These are phyloP conservation scores for Indicator maculatus DNA, from an alignment of 2,113 vertebrate genomes.

Conservation along the genomic window DNA sequence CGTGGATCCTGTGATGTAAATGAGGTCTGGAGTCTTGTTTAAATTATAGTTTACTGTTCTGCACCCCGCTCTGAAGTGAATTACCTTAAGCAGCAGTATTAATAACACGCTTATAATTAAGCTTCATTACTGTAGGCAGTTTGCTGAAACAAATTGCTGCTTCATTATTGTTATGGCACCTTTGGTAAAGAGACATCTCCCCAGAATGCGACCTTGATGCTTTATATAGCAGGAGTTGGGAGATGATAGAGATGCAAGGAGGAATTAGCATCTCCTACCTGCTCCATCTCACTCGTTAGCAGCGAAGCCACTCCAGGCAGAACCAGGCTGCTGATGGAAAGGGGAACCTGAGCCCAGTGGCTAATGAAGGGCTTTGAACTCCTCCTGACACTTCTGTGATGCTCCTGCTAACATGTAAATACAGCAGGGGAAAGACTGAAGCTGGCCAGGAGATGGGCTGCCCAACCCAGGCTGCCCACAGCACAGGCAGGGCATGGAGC, in stretches of 20 bases:
- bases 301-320: slow-evolving; percentile 76
- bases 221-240: slow-evolving; percentile 82
- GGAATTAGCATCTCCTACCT: slow-evolving; percentile 83
- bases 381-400: slow-evolving; percentile 75
- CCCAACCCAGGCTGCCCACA: background rate
- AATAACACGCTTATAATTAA: slow-evolving; percentile 88
- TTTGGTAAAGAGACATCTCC: slow-evolving; percentile 87
- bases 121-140: slow-evolving; percentile 88
- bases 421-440: background rate
- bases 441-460: background rate
- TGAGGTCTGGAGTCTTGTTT: slow-evolving; percentile 85
- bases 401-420: slow-evolving; percentile 64
- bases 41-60: slow-evolving; percentile 88
- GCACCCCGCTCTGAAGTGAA: slow-evolving; percentile 84
- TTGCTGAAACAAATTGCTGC: slow-evolving; percentile 88
- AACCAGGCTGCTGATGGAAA: slow-evolving; percentile 78
- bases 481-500: background rate
- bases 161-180: slow-evolving; percentile 88
- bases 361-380: slow-evolving; percentile 85
- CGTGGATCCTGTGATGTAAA: slow-evolving; percentile 80
- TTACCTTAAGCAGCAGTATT: slow-evolving; percentile 87
- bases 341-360: slow-evolving; percentile 79
- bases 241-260: slow-evolving; percentile 79
- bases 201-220: slow-evolving; percentile 85
- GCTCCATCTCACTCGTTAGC: slow-evolving; percentile 80